phyloP scores from a whole-genome alignment of 2,888 invertebrate genomes.

The Epiblema foenella region DNA sequence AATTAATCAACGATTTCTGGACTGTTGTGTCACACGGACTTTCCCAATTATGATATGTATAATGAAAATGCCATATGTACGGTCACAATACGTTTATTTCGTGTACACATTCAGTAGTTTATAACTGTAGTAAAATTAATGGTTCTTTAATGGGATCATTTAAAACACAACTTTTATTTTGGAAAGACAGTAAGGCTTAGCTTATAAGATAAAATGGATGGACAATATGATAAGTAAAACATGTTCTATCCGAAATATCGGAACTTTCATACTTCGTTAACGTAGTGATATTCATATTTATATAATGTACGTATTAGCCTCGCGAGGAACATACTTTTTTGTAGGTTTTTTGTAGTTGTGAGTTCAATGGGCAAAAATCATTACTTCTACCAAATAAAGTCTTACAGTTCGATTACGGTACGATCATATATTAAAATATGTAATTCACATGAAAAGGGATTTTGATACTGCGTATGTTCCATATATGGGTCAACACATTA shows the following conservation, averaged over 20 bases:
- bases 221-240: neutral
- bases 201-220: neutral
- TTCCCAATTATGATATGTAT: no score
- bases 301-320: neutral
- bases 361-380: no score
- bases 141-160: neutral
- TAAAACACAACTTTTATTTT: neutral
- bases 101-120: constrained; percentile 25
- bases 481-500: neutral
- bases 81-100: constrained; percentile 30
- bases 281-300: neutral
- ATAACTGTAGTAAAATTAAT: constrained; percentile 19
- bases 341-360: neutral
- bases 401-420: no score
- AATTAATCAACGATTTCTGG: no score
- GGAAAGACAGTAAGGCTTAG: neutral
- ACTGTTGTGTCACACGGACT: no score
- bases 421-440: no score
- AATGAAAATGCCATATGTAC: constrained; percentile 13
- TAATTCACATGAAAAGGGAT: no score
- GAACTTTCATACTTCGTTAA: neutral
- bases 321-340: neutral
- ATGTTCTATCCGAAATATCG: neutral
- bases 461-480: neutral
- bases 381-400: no score